phyloP scores from a whole-genome alignment of 2,797 vertebrate species.

The Pseudochirops cupreus region DNA sequence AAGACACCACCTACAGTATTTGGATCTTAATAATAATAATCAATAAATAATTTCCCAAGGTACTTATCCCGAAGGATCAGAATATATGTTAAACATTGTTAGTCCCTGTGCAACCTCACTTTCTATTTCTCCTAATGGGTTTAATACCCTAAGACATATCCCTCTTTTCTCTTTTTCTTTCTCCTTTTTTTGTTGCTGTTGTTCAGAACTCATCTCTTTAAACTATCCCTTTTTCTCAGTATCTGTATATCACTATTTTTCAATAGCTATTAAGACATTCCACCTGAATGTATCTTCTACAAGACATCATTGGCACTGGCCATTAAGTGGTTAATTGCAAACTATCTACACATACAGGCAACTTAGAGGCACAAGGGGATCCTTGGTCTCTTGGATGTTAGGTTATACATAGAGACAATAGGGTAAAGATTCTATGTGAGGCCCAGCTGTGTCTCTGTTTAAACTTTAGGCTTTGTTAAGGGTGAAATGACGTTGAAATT shows the following conservation, averaged over 20 bases:
- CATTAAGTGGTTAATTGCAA: not conserved
- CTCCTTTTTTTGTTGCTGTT: not conserved
- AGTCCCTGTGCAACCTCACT: not conserved
- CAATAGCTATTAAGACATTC: not conserved
- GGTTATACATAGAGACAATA: not conserved
- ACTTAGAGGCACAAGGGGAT: not conserved
- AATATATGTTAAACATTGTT: not conserved
- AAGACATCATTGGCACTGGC: not conserved
- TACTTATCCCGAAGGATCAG: not conserved
- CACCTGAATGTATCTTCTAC: not conserved
- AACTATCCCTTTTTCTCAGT: not conserved
- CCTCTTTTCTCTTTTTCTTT: too few relatives aligned
- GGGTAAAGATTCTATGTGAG: not conserved
- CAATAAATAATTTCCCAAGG: not conserved
- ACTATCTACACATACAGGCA: not conserved
- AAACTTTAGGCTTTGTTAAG: not conserved
- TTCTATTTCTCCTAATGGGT: not conserved
- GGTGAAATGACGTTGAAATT: not conserved
- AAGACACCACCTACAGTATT: not conserved
- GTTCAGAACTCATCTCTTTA: not conserved
- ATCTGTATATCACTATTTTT: accelerated
- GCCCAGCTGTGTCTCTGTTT: not conserved
- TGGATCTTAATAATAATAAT: not conserved
- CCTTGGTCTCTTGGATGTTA: not conserved
- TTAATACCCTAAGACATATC: not conserved